Base-by-base conservation (phyloP, 2,797 vertebrate genomes). In the Arrhamphus sclerolepis region DNA sequence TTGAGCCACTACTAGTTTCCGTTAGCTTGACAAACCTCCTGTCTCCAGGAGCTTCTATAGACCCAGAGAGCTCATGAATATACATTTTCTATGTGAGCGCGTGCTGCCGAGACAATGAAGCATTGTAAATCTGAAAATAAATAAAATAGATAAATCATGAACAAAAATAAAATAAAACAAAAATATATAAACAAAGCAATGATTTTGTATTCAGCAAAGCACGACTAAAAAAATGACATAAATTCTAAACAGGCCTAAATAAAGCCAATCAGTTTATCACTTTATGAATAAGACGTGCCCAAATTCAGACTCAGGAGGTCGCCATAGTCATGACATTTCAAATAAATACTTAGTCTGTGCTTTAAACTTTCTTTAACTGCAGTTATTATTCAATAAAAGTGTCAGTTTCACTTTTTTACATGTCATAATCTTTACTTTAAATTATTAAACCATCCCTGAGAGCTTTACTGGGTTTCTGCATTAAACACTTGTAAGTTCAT, bases 51-150 rank as follows among this genome's bases (percentile, higher is more conserved):
- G 52, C 51, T 62, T 8, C 38, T 46, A 80, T 55, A 51, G 80
- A 66, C 20, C 50, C 34, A 66, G 54, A 60, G 55, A 47, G 50
- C 46, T 85, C 66, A 86, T 90, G 72, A 88, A 91, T 92, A 90
- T 91, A 80, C 31, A 82, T 70, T 2, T 1, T 0, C 5, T 4
- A 10, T 62, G 70, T 67, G 47, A 77, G 77, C 58, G 6, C 9
- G 69, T 70, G 40, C 46, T 56, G 42, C 21, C 41, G 52, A 53
- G 40, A 69, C 29, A 34, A 34, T 34, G 31, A 34, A 34, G 31
- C 31, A 2, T 10, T 34, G 9, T 10, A 10, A 2, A 10, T 34
- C 31, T n/a, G 2, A 7, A 34, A 2, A 34, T 34, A 34, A 34
- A 34, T 34, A 9, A 11, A 60, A 42, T 21, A 19, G 6, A 7